Evolutionary conservation across 92 coral and sea anemone species (phyloP), one percentile per base, ranked within the genome.

Genomic region (Micromussa lordhowensis): DNA sequence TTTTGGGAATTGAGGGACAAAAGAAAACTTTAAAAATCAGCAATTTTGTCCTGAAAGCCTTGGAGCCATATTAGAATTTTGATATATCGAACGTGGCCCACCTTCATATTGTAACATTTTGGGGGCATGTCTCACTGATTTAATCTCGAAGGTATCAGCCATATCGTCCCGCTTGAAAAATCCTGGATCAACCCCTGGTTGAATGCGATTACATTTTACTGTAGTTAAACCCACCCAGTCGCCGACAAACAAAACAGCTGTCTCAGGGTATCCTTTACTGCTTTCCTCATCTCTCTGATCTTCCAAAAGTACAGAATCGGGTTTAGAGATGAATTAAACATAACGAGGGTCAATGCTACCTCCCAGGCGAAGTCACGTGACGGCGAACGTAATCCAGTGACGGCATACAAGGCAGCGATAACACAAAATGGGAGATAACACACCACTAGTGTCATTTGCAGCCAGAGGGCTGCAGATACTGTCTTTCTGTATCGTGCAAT

Each of bases 271-370:
- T 69, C 75, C 14, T 29, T 69, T 15, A 29, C 75, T 26, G 75
- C 75, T 30, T 69, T n/a, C 13, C 75, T 69, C 36, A 69, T 32
- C 30, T 69, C 75, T 69, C 75, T 69, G 36, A 69, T 69, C 75
- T 69, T 69, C 75, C 75, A 69, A n/a, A 69, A 69, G 75, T 69
- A 69, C 30, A 69, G 75, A 69, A 69, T 29, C 75, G 75, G 75
- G 30, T 29, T 69, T 11, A 69, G 16, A 69, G 75, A 69, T 30
- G 75, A 69, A 17, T 69, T 69, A 15, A 69, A 32, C 75, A 69
- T 69, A 32, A 69, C 36, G 1, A 69, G 9, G 15, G 40, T 12
- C 35, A 69, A 18, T 31, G 75, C 30, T 28, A 69, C 7, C 12
- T 69, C 75, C 40, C 75, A 69, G 4, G 75, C 75, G 38, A 69